phyloP scores from a whole-genome alignment of 2,888 invertebrate genomes.

The Drosophila neutralis region DNA sequence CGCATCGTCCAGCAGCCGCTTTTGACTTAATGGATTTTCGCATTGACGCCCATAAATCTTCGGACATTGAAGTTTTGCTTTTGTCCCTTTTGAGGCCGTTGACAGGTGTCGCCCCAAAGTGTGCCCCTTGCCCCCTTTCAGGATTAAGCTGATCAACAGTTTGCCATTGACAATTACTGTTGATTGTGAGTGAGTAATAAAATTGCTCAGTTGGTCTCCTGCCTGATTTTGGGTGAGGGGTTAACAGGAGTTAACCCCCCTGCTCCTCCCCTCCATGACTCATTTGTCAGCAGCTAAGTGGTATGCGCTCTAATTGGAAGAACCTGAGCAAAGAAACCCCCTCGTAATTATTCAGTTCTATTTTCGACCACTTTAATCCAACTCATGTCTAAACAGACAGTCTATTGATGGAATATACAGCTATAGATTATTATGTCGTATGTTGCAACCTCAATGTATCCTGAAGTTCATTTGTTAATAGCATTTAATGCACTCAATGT shows the following conservation, averaged over 20 bases:
- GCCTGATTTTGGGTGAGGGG: constrained; percentile 43
- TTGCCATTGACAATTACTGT: constrained; percentile 70
- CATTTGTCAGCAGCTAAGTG: constrained; percentile 16
- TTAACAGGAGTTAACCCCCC: not conserved
- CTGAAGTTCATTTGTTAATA: constrained; percentile 43
- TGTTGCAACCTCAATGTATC: constrained; percentile 18
- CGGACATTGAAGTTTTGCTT: constrained; percentile 35
- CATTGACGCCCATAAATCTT: constrained; percentile 77
- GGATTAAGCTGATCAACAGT: constrained; percentile 71
- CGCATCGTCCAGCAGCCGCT: constrained; percentile 54
- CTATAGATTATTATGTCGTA: constrained; percentile 4
- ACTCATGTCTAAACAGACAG: not conserved
- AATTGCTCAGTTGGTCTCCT: constrained; percentile 46
- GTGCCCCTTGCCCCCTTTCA: not conserved
- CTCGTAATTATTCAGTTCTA: not conserved
- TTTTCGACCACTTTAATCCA: not conserved
- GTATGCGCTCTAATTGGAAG: constrained; percentile 11
- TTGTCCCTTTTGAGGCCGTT: constrained; percentile 34
- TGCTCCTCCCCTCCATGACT: constrained; percentile 5
- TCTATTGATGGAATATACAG: not conserved
- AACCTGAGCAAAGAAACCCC: not conserved
- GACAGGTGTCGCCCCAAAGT: constrained; percentile 60
- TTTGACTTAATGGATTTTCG: constrained; percentile 76
- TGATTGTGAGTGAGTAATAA: constrained; percentile 46
- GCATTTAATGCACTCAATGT: constrained; percentile 46